These are phyloP conservation scores for Chlorospingus flavigularis DNA, from an alignment of 2,797 vertebrate genomes.

Conservation along the genomic window DNA sequence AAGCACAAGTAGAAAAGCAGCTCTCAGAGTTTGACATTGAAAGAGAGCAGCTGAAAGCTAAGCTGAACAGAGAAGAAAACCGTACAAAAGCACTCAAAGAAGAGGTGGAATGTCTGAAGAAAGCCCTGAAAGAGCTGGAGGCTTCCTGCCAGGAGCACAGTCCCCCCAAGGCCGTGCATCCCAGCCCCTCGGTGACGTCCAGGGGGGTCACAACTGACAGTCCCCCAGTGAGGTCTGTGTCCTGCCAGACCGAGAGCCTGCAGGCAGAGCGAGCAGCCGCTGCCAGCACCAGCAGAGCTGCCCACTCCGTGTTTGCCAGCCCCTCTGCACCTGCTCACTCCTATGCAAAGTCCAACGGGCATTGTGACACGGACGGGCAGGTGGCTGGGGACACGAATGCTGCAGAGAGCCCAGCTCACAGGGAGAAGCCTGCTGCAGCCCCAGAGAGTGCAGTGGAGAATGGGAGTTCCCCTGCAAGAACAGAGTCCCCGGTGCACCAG, in stretches of 20 bases:
- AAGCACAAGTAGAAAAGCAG: conserved; percentile 87
- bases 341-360: conserved; percentile 77
- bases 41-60: conserved; percentile 84
- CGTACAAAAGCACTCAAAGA: conserved; percentile 84
- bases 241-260: conserved; percentile 81
- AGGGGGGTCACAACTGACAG: conserved; percentile 60
- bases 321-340: conserved; percentile 36
- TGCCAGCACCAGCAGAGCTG: not conserved
- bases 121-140: conserved; percentile 72
- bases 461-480: conserved; percentile 70
- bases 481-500: conserved; percentile 74
- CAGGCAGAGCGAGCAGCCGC: conserved; percentile 37
- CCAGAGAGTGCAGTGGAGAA: conserved; percentile 76
- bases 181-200: conserved; percentile 2
- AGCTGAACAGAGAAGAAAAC: conserved; percentile 87
- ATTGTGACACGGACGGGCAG: conserved; percentile 73
- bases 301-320: not conserved
- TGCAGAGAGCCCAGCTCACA: conserved; percentile 28
- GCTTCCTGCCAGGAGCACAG: conserved; percentile 20
- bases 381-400: not conserved
- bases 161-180: not conserved
- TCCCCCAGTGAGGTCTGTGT: conserved; percentile 61
- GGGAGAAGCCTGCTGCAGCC: conserved; percentile 53
- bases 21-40: conserved; percentile 88
- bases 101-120: conserved; percentile 83